Base-by-base conservation (phyloP, 2,888 invertebrate species). In the Diarsia mendica region DNA sequence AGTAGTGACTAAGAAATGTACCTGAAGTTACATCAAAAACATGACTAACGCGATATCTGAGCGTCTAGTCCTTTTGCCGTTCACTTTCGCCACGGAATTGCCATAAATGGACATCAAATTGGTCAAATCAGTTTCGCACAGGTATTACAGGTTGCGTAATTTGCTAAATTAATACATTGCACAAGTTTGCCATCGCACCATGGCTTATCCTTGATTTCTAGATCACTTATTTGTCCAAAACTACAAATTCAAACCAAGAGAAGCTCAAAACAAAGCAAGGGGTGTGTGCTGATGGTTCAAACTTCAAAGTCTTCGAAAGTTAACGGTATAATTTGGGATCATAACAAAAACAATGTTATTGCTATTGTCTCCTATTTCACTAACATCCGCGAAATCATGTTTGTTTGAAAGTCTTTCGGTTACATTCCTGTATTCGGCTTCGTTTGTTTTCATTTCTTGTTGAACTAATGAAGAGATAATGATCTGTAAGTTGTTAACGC, bases 31-130 rank as follows among this genome's bases (percentile, higher is more conserved):
- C 77, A 76, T 78, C 71, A 79, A 87, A 72, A 72, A 82, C 82
- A 85, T 85, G 83, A 86, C 77, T 86, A 89, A 84, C 73, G 71
- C 72, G 68, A 79, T 82, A 80, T 83, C 80, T 74, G 80, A 79
- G 67, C 74, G 58, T 84, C 80, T 81, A 87, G 82, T 85, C 84
- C 84, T 82, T 88, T 85, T 85, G 82, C 87, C 90, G 85, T 88
- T 90, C 89, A 90, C 90, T 91, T 91, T 91, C 90, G 87, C 89
- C 85, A 81, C 83, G 69, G 85, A 85, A 86, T 85, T 75, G 81
- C 89, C 87, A 58, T 88, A 90, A 88, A 90, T 89, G 88, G 89
- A 85, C 84, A 87, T 89, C 87, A 88, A 90, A 90, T 90, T 90
- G 89, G 87, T 85, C 87, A 88, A 90, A 90, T 89, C 85, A 85